Conservation (phyloP, 2,888 invertebrate genomes). For the Kuschelorhynchus macadamiae region DNA sequence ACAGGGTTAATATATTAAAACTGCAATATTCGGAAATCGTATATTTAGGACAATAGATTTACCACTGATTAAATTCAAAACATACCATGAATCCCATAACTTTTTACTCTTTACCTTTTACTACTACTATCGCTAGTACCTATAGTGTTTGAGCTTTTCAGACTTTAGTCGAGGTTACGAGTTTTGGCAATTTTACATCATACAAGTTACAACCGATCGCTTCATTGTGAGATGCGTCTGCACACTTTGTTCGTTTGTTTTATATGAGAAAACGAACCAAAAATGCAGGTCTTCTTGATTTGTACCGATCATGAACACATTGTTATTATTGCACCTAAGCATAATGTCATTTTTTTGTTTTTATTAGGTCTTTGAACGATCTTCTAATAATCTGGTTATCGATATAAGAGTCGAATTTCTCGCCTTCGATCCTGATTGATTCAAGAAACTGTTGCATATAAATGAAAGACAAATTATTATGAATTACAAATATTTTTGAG, state of each 20-base stretch:
- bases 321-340: slow-evolving; percentile 48
- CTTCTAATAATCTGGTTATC: slow-evolving; percentile 8
- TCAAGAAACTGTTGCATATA: too few species aligned
- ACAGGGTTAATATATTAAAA: too few species aligned
- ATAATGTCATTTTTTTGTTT: slow-evolving; percentile 40
- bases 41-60: too few species aligned
- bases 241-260: too few species aligned
- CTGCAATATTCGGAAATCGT: too few species aligned
- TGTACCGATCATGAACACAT: slow-evolving; percentile 27
- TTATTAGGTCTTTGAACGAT: slow-evolving; percentile 39
- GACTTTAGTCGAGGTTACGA: slow-evolving; percentile 42
- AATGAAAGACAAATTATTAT: too few species aligned
- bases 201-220: slow-evolving; percentile 42
- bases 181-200: slow-evolving; percentile 29
- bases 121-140: slow-evolving; percentile 12
- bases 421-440: not conserved
- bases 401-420: not conserved
- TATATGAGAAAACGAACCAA: too few species aligned
- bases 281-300: not conserved
- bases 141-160: slow-evolving; percentile 32
- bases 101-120: slow-evolving; percentile 13
- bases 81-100: not conserved
- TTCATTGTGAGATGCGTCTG: too few species aligned
- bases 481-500: too few species aligned
- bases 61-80: not conserved